A percentile compares a stretch with the other conserved stretches of the same genome.
Conservation (phyloP, 1,140 invertebrate genomes). For the Lepidurus couesii region DNA sequence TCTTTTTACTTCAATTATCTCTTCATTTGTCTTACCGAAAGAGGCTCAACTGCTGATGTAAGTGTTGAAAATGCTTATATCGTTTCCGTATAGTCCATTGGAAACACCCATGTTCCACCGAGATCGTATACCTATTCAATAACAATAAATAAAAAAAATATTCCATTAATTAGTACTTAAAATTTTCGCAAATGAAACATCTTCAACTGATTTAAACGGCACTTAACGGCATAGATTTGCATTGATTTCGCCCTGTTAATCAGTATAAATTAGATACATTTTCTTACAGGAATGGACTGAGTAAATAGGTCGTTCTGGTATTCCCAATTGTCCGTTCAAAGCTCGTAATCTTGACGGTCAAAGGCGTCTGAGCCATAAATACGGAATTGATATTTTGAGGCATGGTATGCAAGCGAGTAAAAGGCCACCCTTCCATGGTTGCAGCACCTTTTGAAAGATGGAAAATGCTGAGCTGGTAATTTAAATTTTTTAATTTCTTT, state of each 20-base stretch:
- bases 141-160: not conserved
- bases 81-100: slow-evolving; percentile 77
- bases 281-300: not conserved
- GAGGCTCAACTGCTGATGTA: slow-evolving; percentile 76
- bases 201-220: too few relatives aligned
- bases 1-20: not conserved
- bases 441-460: not conserved
- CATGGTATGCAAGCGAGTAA: not conserved
- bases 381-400: not conserved
- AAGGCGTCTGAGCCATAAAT: not conserved
- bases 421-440: not conserved
- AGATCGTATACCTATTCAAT: slow-evolving; percentile 61
- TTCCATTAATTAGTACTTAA: too few relatives aligned
- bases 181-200: too few relatives aligned
- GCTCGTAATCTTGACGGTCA: not conserved
- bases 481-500: not conserved
- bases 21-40: slow-evolving; percentile 47
- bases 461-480: not conserved
- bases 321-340: not conserved
- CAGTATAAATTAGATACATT: not conserved
- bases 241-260: too few relatives aligned
- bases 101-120: slow-evolving; percentile 74
- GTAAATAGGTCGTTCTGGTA: not conserved
- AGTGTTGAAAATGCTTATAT: slow-evolving; percentile 79
- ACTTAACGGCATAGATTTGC: too few relatives aligned